Conservation (phyloP, 2,113 vertebrate genomes). For the Sula dactylatra region DNA sequence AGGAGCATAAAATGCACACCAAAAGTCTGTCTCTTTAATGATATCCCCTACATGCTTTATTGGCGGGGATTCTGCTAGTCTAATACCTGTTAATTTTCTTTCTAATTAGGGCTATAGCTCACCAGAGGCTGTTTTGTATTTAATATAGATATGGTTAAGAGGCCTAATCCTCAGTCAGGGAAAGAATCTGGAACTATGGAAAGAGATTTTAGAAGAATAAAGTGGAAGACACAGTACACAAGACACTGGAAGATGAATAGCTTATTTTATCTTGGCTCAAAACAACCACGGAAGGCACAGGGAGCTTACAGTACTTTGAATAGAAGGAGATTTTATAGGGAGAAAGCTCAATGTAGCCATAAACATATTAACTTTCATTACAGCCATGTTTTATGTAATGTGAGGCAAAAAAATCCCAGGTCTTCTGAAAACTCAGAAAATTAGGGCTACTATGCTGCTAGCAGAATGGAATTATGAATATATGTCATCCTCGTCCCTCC, state of each 20-base stretch:
- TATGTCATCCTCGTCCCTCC: neutral
- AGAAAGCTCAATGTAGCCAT: neutral
- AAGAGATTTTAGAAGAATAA: neutral
- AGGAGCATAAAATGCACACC: neutral
- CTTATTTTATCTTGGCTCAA: neutral
- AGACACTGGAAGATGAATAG: neutral
- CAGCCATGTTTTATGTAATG: neutral
- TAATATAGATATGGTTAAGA: neutral
- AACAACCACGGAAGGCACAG: neutral
- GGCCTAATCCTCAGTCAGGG: neutral
- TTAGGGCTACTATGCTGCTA: neutral
- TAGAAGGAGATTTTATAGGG: neutral
- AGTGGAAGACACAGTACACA: accelerated
- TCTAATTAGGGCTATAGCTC: conserved; percentile 41
- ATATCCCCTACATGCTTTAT: neutral
- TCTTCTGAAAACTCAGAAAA: neutral
- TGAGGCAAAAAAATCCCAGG: neutral
- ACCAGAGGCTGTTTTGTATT: conserved; percentile 27
- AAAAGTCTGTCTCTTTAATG: conserved; percentile 26
- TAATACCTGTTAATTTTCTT: conserved; percentile 50
- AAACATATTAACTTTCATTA: neutral
- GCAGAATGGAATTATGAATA: neutral
- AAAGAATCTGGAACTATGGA: neutral
- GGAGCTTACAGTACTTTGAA: neutral
- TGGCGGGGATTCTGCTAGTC: neutral